Evolutionary conservation across 1,140 invertebrate species (phyloP).

Genomic region (Neodiprion lecontei): DNA sequence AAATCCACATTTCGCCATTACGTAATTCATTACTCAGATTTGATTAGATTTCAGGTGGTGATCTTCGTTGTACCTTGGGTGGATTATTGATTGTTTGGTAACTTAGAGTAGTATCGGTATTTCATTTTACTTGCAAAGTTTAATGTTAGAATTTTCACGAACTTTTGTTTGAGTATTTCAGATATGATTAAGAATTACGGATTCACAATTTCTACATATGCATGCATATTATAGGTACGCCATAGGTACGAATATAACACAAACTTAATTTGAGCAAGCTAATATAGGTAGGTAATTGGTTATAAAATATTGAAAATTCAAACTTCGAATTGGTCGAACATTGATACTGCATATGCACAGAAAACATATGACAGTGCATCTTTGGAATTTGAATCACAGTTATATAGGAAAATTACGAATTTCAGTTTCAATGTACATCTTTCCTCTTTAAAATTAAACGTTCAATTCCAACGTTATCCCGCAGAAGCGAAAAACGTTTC

Average conservation of each 20-base stretch:
- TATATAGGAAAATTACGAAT: background rate
- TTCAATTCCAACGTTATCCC: background rate
- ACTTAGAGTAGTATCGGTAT: background rate
- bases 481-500: too few species aligned
- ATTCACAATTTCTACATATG: background rate
- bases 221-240: background rate
- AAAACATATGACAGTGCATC: background rate
- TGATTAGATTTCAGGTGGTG: slow-evolving; percentile 15
- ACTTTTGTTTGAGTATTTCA: too few species aligned
- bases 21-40: background rate
- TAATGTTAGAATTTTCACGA: background rate
- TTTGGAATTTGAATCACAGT: slow-evolving; percentile 13
- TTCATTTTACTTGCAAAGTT: background rate
- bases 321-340: background rate
- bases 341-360: background rate
- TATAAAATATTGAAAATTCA: slow-evolving; percentile 4
- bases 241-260: background rate
- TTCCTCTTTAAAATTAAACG: background rate
- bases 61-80: slow-evolving; percentile 1
- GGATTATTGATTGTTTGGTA: slow-evolving; percentile 5
- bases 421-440: background rate
- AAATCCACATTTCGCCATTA: too few species aligned
- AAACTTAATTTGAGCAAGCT: slow-evolving; percentile 11
- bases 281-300: background rate
- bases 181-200: too few species aligned